Evolutionary conservation across 23 tunicate genomes (phyloP).

Genomic region (Trididemnum nubilum): DNA sequence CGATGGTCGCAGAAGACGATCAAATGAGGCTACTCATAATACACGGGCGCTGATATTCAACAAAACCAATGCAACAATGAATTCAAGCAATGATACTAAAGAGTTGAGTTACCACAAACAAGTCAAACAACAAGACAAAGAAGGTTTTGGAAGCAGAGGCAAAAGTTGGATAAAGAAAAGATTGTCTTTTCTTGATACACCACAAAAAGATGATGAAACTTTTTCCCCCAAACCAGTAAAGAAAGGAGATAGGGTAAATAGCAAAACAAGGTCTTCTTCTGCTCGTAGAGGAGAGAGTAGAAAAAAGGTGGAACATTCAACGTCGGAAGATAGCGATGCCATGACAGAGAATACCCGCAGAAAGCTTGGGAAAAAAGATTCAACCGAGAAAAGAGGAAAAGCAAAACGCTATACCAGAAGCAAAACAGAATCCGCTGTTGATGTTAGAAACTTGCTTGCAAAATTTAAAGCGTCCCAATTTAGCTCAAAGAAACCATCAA

Average conservation of each 20-base stretch:
- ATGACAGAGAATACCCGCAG: neutral
- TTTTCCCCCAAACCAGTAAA: neutral
- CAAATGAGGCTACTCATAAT: conserved; percentile 5
- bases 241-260: conserved; percentile 9
- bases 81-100: neutral
- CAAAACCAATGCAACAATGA: neutral
- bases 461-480: conserved; percentile 54
- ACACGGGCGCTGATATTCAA: neutral
- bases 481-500: conserved; percentile 62
- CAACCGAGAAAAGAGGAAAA: conserved; percentile 38
- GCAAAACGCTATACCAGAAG: conserved; percentile 75
- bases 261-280: conserved; percentile 40
- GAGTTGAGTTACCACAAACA: neutral
- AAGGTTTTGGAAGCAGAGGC: conserved; percentile 55
- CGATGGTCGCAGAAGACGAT: neutral
- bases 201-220: conserved; percentile 10
- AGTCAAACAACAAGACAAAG: conserved; percentile 3
- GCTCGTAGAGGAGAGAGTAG: conserved; percentile 33
- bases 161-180: conserved; percentile 77
- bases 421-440: conserved; percentile 70
- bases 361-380: conserved; percentile 21
- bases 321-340: conserved; percentile 68
- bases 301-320: neutral
- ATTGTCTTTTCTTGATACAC: conserved; percentile 42
- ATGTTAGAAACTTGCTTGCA: conserved; percentile 63